These are phyloP conservation scores for Maccullochella peelii DNA, from an alignment of 2,113 vertebrate genomes.

Conservation along the genomic window DNA sequence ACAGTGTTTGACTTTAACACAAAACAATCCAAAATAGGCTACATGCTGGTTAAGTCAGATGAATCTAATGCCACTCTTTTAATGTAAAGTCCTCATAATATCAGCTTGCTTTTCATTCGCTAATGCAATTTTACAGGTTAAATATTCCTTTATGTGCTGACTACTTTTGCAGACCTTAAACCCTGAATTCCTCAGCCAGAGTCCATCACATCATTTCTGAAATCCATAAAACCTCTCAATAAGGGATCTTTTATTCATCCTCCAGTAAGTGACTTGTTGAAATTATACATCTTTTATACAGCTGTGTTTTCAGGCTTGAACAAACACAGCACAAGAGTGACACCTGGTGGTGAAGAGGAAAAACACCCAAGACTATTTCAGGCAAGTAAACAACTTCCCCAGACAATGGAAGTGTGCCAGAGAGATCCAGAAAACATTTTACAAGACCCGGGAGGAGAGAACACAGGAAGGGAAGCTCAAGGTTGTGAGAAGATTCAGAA, in stretches of 20 bases:
- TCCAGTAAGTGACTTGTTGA: slow-evolving; percentile 44
- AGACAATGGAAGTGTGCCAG: slow-evolving; percentile 55
- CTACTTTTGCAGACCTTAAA: slow-evolving; percentile 19
- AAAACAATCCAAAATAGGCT: neutral
- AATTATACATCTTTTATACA: slow-evolving; percentile 32
- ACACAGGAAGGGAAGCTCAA: neutral
- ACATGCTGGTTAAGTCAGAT: neutral
- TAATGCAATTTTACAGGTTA: slow-evolving; percentile 4
- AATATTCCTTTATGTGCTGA: slow-evolving; percentile 24
- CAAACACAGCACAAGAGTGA: slow-evolving; percentile 80
- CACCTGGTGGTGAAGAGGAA: slow-evolving; percentile 83
- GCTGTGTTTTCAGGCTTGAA: slow-evolving; percentile 28
- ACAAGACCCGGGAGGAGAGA: neutral
- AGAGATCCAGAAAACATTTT: slow-evolving; percentile 31
- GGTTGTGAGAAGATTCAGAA: neutral
- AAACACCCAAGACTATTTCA: neutral
- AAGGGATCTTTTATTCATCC: slow-evolving; percentile 47
- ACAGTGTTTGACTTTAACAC: neutral
- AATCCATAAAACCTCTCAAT: slow-evolving; percentile 63
- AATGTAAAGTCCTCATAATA: neutral
- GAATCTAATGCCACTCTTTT: neutral
- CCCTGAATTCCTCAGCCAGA: slow-evolving; percentile 26
- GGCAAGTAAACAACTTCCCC: slow-evolving; percentile 69
- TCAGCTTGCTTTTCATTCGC: slow-evolving; percentile 8
- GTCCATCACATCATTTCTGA: slow-evolving; percentile 61